These are phyloP conservation scores for Zaprionus nigranus DNA, from an alignment of 1,140 invertebrate genomes.

Conservation along the genomic window DNA sequence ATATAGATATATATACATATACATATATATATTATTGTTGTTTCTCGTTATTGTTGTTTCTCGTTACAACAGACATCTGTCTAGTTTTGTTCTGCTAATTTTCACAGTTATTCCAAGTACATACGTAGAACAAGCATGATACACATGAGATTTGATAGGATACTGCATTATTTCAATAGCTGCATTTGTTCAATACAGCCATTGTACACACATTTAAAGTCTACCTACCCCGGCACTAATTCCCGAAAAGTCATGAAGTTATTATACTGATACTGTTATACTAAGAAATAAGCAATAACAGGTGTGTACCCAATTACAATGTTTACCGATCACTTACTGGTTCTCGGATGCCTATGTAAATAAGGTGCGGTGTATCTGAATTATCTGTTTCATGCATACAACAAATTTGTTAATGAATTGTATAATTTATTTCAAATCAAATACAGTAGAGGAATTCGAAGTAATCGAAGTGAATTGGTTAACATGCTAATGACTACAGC, in stretches of 20 bases:
- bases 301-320: background rate
- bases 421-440: conserved; percentile 54
- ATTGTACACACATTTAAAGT: background rate
- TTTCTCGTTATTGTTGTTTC: no score
- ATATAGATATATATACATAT: no score
- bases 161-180: conserved; percentile 61
- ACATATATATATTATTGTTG: no score
- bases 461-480: conserved; percentile 4
- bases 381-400: conserved; percentile 23
- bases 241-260: background rate
- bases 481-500: conserved; percentile 20
- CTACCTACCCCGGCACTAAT: background rate
- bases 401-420: conserved; percentile 63
- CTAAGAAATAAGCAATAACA: background rate
- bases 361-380: conserved; percentile 35
- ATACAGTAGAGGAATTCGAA: background rate
- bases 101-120: no score
- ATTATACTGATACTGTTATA: background rate
- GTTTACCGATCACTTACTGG: conserved; percentile 26
- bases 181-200: conserved; percentile 68
- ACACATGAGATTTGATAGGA: background rate
- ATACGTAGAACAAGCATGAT: background rate
- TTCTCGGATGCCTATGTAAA: conserved; percentile 16
- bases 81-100: no score
- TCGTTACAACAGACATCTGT: no score